Percentiles rank a stretch among this genome's conserved stretches.
Evolutionary conservation across 2,888 invertebrate genomes (phyloP).

Genomic region (Tetrapedia diversipes): DNA sequence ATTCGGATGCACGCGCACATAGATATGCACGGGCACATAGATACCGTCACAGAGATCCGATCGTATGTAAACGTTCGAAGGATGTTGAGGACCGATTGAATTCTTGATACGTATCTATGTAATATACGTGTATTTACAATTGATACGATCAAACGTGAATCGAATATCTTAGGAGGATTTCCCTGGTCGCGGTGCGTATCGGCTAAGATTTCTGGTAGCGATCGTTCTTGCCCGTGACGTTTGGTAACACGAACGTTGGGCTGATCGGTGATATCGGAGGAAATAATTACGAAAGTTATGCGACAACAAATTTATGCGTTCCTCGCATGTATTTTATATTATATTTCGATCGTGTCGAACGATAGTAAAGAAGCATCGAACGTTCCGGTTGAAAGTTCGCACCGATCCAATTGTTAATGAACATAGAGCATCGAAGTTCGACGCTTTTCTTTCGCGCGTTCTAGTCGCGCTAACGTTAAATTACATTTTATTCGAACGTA

Average conservation of each 20-base stretch:
- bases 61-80: constrained; percentile 18
- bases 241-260: no score
- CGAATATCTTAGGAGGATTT: no score
- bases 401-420: constrained; percentile 53
- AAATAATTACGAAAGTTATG: not conserved
- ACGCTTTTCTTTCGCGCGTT: not conserved
- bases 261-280: no score
- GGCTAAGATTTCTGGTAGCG: constrained; percentile 23
- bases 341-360: not conserved
- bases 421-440: no score
- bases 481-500: constrained; percentile 22
- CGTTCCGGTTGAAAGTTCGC: constrained; percentile 36
- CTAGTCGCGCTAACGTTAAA: not conserved
- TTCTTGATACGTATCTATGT: no score
- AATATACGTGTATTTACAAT: no score
- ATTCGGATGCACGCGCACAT: constrained; percentile 24
- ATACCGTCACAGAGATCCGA: constrained; percentile 20
- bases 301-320: not conserved
- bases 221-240: no score
- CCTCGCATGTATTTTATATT: no score
- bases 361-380: constrained; percentile 16
- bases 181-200: no score
- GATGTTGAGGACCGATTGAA: constrained; percentile 50
- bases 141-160: no score
- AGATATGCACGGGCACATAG: constrained; percentile 7